These are phyloP conservation scores for Hoplostethus mediterraneus DNA, from an alignment of 2,797 vertebrate genomes.

Conservation along the genomic window DNA sequence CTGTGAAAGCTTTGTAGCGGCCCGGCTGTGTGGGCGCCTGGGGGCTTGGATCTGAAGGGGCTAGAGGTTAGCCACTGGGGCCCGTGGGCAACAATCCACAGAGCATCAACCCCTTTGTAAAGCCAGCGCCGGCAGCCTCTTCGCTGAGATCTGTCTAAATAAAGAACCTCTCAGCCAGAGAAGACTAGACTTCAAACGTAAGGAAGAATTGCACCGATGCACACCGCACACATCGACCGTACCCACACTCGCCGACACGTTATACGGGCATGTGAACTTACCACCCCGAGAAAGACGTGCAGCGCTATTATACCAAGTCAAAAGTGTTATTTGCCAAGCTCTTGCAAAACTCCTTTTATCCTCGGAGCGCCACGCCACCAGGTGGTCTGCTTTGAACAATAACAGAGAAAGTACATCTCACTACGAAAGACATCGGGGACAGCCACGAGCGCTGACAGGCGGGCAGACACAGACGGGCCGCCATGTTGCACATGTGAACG, in stretches of 20 bases:
- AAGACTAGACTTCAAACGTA: background rate
- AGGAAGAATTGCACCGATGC: background rate
- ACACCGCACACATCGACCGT: background rate
- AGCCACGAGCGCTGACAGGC: conserved; percentile 27
- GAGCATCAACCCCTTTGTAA: conserved; percentile 9
- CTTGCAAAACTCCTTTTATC: conserved; percentile 41
- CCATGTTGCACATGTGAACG: conserved; percentile 34
- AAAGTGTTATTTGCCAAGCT: conserved; percentile 34
- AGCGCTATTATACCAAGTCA: conserved; percentile 1
- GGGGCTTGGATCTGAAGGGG: conserved; percentile 21
- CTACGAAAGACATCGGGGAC: conserved; percentile 16
- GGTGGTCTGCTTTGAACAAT: conserved; percentile 53
- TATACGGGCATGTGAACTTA: background rate
- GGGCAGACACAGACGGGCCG: conserved; percentile 23
- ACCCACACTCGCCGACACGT: background rate
- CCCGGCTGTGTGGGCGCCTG: conserved; percentile 38
- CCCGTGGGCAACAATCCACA: conserved; percentile 18
- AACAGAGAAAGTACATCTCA: conserved; percentile 22
- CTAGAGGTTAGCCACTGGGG: conserved; percentile 2
- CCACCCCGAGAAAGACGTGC: conserved; percentile 10
- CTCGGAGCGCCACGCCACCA: conserved; percentile 34
- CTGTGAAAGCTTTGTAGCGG: conserved; percentile 37
- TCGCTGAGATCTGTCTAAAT: background rate
- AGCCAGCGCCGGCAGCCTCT: conserved; percentile 5
- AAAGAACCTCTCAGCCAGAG: background rate